Percentiles rank a stretch among this genome's conserved stretches.
phyloP scores from a whole-genome alignment of 1,140 invertebrate genomes.

The Trachelipus rathkii region DNA sequence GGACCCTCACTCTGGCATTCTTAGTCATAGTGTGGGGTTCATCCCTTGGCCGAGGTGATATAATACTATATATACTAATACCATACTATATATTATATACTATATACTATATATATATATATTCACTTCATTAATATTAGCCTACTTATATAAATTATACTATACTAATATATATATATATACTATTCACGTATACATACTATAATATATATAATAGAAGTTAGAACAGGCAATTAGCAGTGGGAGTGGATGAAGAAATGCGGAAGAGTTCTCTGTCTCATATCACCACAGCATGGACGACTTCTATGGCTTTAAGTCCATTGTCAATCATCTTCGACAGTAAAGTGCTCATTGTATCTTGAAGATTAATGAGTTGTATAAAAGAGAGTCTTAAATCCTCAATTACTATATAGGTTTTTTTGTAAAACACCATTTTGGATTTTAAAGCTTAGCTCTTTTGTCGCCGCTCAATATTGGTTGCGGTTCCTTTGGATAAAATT shows the following conservation, averaged over 20 bases:
- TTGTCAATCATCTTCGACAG: slow-evolving; percentile 2
- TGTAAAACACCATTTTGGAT: no score
- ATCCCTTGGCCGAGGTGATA: no score
- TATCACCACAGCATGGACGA: background rate
- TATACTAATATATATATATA: background rate
- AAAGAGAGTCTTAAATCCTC: slow-evolving; percentile 32
- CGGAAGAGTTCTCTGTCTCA: background rate
- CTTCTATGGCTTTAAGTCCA: background rate
- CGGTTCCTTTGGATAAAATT: no score
- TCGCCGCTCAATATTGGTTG: no score
- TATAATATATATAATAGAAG: background rate
- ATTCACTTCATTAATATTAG: no score
- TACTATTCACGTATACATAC: background rate
- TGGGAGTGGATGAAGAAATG: background rate
- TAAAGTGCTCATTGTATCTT: background rate
- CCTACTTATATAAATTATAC: no score
- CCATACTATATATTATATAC: no score
- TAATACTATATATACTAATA: no score
- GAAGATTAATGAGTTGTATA: background rate
- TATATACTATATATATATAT: no score
- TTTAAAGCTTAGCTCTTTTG: no score
- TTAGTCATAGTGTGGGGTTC: no score
- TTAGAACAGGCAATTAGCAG: slow-evolving; percentile 2
- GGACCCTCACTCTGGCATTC: no score
- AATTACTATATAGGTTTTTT: slow-evolving; percentile 3